Evolutionary conservation across 2,888 invertebrate genomes (phyloP), one percentile per base, ranked within the genome.

Genomic region (Prenolepis imparis): DNA sequence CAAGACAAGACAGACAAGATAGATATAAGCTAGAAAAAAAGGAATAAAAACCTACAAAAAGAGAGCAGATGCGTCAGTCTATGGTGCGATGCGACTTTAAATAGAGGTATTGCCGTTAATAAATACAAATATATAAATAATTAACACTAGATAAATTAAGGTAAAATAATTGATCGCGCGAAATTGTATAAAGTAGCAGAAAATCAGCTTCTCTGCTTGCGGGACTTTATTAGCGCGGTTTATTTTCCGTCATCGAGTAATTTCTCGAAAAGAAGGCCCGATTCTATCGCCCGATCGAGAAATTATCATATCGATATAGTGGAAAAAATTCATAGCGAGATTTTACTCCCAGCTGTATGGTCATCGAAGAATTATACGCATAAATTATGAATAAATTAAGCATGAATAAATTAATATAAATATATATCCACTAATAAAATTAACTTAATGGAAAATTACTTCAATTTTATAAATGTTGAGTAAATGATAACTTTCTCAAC

Each of bases 51-150:
- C 24, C 12, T 59, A 72, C 18, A 52, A 39, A 52, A 52, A 75
- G 24, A 80, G 80, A 61, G 9, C 24, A 18, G 44, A 73, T n/a
- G 32, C 36, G 48, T 75, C 77, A 48, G 41, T 74, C 41, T 59
- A 11, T 82, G 72, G 67, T 83, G 83, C 70, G 73, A 75, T 84
- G 75, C 83, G 77, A 82, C 52, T 82, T 83, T 63, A 39, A 82
- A 70, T 63, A 86, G 83, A 89, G 83, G 80, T 86, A 82, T 88
- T 82, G 66, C 61, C 75, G 77, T 88, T 81, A 90, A 91, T 91
- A 91, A 90, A 91, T 91, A 91, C 67, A 91, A 91, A 36, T 36
- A 36, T 36, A 36, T 91, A 91, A 91, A 91, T 91, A 91, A 82
- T 80, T 81, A 89, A 73, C 67, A 36, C 83, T 89, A 86, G 64